A percentile compares a stretch with the other conserved stretches of the same genome.
Evolutionary conservation across 2,113 vertebrate genomes (phyloP).

Genomic region (Merops nubicus): DNA sequence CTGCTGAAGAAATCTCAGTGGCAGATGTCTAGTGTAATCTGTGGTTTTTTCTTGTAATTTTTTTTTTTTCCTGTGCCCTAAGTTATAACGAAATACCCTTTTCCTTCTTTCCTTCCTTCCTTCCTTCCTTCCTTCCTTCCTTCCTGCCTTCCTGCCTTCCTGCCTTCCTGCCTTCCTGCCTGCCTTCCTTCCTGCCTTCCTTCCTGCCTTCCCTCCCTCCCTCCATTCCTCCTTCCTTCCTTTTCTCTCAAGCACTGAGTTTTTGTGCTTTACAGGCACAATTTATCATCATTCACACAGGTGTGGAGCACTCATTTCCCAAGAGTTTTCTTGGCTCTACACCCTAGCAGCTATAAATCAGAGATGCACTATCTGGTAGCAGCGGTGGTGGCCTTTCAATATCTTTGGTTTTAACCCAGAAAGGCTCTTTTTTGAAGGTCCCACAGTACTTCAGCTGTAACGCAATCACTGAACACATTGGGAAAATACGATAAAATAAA

Average conservation of each 20-base stretch:
- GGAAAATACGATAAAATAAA: not conserved
- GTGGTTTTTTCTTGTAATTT: constrained; percentile 47
- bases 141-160: too few relatives aligned
- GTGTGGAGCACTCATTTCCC: not conserved
- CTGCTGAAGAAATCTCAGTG: not conserved
- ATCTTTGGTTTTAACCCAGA: not conserved
- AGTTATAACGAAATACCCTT: not conserved
- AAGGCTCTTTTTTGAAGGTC: not conserved
- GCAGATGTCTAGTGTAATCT: not conserved
- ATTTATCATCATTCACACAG: not conserved
- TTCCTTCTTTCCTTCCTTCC: not conserved
- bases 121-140: not conserved
- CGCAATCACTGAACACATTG: not conserved
- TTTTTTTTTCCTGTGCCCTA: constrained; percentile 28
- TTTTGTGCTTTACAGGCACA: not conserved
- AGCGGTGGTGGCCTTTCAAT: not conserved
- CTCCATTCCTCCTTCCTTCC: too few relatives aligned
- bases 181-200: too few relatives aligned
- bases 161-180: too few relatives aligned
- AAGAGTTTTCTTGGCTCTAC: not conserved
- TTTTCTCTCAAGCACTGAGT: too few relatives aligned
- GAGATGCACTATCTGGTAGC: not conserved
- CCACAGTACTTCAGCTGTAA: not conserved
- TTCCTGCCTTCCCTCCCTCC: too few relatives aligned
- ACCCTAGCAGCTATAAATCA: not conserved